A percentile compares a stretch with the other conserved stretches of the same genome.
These are phyloP conservation scores for Geophilus truncorum DNA, from an alignment of 2,888 invertebrate species.

Conservation along the genomic window DNA sequence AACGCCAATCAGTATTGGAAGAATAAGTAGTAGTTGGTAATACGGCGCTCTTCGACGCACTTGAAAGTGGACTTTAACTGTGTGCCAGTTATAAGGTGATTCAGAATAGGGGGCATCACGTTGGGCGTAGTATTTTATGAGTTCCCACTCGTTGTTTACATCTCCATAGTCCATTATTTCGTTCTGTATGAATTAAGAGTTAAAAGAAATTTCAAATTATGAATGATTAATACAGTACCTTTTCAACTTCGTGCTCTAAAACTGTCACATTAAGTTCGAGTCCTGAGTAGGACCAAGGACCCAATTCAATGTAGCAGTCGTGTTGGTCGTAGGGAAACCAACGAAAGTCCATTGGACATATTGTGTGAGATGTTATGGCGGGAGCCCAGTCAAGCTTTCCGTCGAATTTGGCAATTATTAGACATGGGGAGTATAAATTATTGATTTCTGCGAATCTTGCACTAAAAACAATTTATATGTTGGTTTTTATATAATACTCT, in stretches of 20 bases:
- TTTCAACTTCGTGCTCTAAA: background rate
- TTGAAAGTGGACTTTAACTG: background rate
- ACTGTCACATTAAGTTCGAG: background rate
- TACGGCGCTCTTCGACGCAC: background rate
- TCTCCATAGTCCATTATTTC: background rate
- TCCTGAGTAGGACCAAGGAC: background rate
- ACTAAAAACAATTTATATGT: too few species aligned
- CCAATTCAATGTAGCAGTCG: background rate
- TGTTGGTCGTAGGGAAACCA: slow-evolving; percentile 20
- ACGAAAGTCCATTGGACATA: slow-evolving; percentile 3
- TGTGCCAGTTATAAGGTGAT: background rate
- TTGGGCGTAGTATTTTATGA: background rate
- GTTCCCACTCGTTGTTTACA: slow-evolving; percentile 6
- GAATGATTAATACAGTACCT: too few species aligned
- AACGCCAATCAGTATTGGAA: background rate
- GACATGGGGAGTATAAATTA: background rate
- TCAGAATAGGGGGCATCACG: background rate
- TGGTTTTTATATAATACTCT: too few species aligned
- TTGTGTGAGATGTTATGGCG: background rate
- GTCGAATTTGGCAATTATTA: background rate
- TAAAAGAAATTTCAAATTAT: background rate
- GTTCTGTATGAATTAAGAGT: background rate
- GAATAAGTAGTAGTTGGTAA: background rate
- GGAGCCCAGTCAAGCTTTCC: background rate
- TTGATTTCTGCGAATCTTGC: background rate